Evolutionary conservation across 1,140 invertebrate species (phyloP).

Genomic region (Cepaea nemoralis): DNA sequence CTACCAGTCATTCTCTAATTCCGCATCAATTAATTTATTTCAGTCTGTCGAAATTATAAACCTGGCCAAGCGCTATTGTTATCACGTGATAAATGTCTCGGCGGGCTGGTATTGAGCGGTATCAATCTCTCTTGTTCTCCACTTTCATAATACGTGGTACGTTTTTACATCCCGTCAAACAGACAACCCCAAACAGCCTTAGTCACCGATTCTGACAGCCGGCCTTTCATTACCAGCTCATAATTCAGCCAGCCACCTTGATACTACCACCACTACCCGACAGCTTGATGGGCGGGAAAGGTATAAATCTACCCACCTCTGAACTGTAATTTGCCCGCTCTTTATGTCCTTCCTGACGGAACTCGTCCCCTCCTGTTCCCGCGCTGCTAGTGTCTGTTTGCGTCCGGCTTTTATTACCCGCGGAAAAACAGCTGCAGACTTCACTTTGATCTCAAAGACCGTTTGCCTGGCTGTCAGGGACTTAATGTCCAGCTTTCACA

Average conservation of each 20-base stretch:
- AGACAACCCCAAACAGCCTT: slow-evolving; percentile 1
- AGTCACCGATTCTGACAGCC: not conserved
- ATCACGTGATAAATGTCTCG: no score
- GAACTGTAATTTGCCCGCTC: not conserved
- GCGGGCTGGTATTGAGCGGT: no score
- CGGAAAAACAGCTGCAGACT: not conserved
- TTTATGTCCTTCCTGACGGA: no score
- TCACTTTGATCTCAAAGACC: not conserved
- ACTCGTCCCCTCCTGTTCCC: no score
- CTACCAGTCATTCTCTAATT: no score
- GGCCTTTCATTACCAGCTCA: slow-evolving; percentile 12
- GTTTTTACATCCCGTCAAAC: not conserved
- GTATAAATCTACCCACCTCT: not conserved
- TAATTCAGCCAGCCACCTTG: not conserved
- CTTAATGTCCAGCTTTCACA: slow-evolving; percentile 4
- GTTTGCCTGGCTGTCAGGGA: not conserved
- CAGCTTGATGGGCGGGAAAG: not conserved
- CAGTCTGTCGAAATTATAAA: no score
- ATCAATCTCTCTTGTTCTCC: no score
- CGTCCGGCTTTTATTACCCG: not conserved
- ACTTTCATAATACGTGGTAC: no score
- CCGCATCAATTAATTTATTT: no score
- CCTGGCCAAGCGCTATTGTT: no score
- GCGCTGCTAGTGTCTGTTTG: no score
- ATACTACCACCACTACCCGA: not conserved